Percentiles rank a stretch among this genome's conserved stretches.
Evolutionary conservation across 2,797 vertebrate genomes (phyloP).

Genomic region (Premnoplex brunnescens): DNA sequence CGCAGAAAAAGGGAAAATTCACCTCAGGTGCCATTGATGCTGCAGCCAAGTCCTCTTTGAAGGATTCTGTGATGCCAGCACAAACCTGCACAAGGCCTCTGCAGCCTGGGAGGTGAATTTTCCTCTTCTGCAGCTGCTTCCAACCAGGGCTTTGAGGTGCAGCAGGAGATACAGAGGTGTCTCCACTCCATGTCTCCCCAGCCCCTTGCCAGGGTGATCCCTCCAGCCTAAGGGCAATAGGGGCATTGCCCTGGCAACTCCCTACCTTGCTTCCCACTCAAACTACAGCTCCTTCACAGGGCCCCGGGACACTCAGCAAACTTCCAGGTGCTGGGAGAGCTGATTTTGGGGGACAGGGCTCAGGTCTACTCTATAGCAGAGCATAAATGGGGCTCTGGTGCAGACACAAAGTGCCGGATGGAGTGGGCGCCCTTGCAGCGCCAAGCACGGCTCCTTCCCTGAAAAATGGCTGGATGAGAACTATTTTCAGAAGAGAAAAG

Average conservation of each 20-base stretch:
- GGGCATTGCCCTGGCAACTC: neutral
- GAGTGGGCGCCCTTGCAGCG: neutral
- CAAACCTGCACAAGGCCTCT: neutral
- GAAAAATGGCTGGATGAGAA: neutral
- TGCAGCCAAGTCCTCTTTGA: neutral
- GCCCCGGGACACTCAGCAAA: neutral
- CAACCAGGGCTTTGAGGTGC: neutral
- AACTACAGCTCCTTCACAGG: rapidly evolving
- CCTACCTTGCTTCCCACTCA: neutral
- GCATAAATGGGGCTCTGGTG: neutral
- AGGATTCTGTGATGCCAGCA: neutral
- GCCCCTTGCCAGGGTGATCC: neutral
- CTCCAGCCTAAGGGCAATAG: neutral
- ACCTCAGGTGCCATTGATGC: neutral
- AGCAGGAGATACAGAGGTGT: neutral
- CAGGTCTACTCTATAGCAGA: neutral
- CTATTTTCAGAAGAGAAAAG: neutral
- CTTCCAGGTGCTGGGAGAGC: neutral
- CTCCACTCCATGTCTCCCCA: neutral
- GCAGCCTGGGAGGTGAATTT: neutral
- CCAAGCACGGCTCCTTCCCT: neutral
- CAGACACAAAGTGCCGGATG: neutral
- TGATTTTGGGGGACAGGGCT: neutral
- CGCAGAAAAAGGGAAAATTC: neutral
- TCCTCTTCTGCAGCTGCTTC: neutral